phyloP scores from a whole-genome alignment of 2,113 vertebrate genomes.

The Sprattus sprattus region DNA sequence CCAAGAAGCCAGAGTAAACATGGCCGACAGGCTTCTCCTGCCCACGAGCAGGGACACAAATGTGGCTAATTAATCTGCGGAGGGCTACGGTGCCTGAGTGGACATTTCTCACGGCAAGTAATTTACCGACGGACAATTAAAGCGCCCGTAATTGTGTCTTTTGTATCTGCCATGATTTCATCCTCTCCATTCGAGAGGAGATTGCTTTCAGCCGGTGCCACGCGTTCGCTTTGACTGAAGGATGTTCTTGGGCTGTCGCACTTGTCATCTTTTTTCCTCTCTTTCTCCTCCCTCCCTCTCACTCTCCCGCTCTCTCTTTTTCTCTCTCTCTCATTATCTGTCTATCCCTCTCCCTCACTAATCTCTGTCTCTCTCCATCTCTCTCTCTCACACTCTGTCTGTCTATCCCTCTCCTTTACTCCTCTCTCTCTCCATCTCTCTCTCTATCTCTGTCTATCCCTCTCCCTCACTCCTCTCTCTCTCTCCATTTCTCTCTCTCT shows the following conservation, averaged over 20 bases:
- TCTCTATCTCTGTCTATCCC: slow-evolving; percentile 40
- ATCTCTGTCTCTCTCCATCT: not conserved
- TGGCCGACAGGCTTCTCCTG: slow-evolving; percentile 18
- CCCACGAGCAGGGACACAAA: slow-evolving; percentile 12
- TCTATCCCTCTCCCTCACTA: slow-evolving; percentile 44
- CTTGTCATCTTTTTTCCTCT: slow-evolving; percentile 26
- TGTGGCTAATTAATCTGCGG: slow-evolving; percentile 21
- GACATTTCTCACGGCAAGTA: slow-evolving; percentile 20
- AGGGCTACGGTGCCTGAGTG: slow-evolving; percentile 33
- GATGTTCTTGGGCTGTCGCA: slow-evolving; percentile 38
- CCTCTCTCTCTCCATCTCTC: slow-evolving; percentile 21
- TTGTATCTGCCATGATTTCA: slow-evolving; percentile 31
- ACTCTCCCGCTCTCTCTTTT: too few relatives aligned
- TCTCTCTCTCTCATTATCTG: slow-evolving; percentile 27
- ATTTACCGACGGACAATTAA: slow-evolving; percentile 55
- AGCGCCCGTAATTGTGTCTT: slow-evolving; percentile 53
- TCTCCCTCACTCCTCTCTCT: slow-evolving; percentile 29
- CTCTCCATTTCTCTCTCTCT: too few relatives aligned
- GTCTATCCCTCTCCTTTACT: slow-evolving; percentile 42
- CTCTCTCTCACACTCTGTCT: slow-evolving; percentile 19
- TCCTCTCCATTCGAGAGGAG: slow-evolving; percentile 37
- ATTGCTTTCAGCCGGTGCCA: slow-evolving; percentile 35
- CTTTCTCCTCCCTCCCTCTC: not conserved
- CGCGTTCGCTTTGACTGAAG: slow-evolving; percentile 35
- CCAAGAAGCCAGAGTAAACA: slow-evolving; percentile 23